Evolutionary conservation across 2,797 vertebrate genomes (phyloP).

Genomic region (Malurus leucopterus): DNA sequence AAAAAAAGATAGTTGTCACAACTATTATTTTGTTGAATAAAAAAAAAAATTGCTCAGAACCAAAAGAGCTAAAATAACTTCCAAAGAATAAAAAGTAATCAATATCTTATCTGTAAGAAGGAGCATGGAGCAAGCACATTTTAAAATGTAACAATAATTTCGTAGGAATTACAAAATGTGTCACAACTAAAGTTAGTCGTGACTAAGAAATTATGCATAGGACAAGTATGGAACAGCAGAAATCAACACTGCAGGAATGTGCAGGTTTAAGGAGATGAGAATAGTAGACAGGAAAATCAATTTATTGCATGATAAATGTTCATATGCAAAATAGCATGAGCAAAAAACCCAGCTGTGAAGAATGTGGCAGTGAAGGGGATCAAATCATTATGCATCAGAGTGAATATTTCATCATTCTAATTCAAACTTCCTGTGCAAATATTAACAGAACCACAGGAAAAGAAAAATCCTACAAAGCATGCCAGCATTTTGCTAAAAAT

Average conservation of each 20-base stretch:
- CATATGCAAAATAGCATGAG: neutral
- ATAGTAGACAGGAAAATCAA: slow-evolving; percentile 12
- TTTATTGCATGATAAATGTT: slow-evolving; percentile 4
- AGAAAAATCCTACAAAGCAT: neutral
- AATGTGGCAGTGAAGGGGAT: neutral
- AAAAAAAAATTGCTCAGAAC: neutral
- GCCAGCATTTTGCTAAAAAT: neutral
- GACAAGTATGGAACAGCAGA: neutral
- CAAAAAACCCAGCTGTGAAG: neutral
- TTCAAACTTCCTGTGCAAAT: neutral
- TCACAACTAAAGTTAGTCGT: neutral
- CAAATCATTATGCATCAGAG: neutral
- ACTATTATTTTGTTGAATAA: neutral
- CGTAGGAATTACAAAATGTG: neutral
- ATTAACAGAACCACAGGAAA: neutral
- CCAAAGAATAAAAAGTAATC: neutral
- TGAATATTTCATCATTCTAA: slow-evolving; percentile 18
- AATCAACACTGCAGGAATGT: neutral
- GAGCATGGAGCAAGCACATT: neutral
- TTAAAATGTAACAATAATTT: neutral
- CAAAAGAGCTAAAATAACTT: neutral
- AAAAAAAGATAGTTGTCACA: neutral
- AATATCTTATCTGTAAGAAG: neutral
- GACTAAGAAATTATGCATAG: neutral
- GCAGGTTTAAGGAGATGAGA: neutral